Evolutionary conservation across 2,113 vertebrate species (phyloP).

Genomic region (Phalacrocorax carbo): DNA sequence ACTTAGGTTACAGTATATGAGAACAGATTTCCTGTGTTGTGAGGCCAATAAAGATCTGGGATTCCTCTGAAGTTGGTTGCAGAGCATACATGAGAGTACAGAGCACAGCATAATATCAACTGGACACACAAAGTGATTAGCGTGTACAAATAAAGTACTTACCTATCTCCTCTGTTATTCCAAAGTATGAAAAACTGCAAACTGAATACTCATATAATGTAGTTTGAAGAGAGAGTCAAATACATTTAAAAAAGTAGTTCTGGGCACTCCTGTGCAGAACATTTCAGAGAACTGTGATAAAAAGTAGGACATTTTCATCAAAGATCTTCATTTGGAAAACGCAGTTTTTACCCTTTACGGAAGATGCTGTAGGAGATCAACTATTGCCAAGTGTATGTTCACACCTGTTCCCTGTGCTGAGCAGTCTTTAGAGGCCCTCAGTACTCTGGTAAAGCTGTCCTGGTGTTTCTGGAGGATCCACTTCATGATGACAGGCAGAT

Average conservation of each 20-base stretch:
- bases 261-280: background rate
- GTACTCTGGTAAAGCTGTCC: background rate
- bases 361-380: background rate
- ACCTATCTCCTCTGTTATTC: background rate
- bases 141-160: background rate
- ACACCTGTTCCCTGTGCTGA: background rate
- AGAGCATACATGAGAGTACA: background rate
- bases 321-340: background rate
- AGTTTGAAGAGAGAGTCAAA: background rate
- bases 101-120: background rate
- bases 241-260: background rate
- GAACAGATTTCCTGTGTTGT: background rate
- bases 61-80: background rate
- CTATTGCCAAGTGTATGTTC: background rate
- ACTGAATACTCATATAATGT: rapidly evolving
- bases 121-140: background rate
- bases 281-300: background rate
- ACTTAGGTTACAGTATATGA: background rate
- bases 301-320: background rate
- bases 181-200: background rate
- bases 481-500: background rate
- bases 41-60: background rate
- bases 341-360: background rate
- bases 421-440: background rate
- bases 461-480: background rate